Conservation (phyloP, 2,797 vertebrate species). For the Philypnodon macrostomus region DNA sequence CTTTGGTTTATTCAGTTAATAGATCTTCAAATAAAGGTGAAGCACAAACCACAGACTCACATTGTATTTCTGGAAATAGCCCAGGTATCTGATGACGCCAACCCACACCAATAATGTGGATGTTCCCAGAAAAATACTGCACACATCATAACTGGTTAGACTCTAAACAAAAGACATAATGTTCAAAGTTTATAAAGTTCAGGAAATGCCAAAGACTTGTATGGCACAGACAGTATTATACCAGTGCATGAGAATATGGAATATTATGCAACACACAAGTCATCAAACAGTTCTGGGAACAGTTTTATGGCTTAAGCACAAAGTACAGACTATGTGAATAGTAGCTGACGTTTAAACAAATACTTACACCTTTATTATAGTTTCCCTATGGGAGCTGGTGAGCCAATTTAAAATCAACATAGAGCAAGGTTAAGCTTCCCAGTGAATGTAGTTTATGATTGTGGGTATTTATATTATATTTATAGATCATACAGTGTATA, state of each 20-base stretch:
- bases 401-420: no score
- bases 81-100: conserved; percentile 93
- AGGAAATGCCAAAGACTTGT: background rate
- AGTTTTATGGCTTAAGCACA: conserved; percentile 8
- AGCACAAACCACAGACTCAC: conserved; percentile 71
- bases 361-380: no score
- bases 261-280: background rate
- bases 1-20: background rate
- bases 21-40: background rate
- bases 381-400: no score
- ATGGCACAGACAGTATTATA: background rate
- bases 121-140: conserved; percentile 95
- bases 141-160: conserved; percentile 91
- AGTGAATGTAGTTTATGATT: no score
- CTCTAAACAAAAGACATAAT: conserved; percentile 70
- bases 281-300: background rate
- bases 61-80: conserved; percentile 97
- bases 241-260: background rate
- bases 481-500: no score
- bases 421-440: no score
- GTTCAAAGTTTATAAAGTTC: background rate
- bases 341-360: background rate
- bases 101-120: conserved; percentile 95
- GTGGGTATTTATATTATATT: no score
- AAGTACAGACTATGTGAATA: conserved; percentile 6